A percentile compares a stretch with the other conserved stretches of the same genome.
Evolutionary conservation across 2,797 vertebrate species (phyloP).

Genomic region (Babyrousa celebensis): DNA sequence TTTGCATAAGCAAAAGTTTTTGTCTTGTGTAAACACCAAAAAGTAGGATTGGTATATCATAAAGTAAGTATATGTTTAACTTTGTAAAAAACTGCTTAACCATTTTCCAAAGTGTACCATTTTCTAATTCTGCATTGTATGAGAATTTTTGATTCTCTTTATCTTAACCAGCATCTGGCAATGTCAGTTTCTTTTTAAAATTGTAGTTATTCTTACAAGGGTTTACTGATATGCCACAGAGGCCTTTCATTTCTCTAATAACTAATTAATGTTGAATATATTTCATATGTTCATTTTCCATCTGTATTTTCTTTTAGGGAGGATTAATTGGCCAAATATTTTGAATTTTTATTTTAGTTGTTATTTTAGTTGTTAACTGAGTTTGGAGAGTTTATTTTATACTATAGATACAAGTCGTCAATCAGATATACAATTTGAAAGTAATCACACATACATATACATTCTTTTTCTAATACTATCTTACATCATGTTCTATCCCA

Average conservation of each 20-base stretch:
- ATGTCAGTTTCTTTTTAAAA: not conserved
- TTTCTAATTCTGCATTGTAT: not conserved
- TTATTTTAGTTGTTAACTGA: slow-evolving; percentile 3
- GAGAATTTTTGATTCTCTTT: not conserved
- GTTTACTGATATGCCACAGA: not conserved
- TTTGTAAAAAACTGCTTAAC: not conserved
- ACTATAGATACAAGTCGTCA: not conserved
- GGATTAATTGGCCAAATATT: not conserved
- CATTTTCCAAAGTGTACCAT: not conserved
- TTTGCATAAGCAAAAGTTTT: not conserved
- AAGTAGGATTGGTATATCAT: not conserved
- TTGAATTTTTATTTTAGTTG: not conserved
- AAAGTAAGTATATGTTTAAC: not conserved
- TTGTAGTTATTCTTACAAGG: not conserved
- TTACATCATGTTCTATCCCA: too few species aligned
- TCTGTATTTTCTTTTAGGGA: not conserved
- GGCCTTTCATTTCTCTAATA: not conserved
- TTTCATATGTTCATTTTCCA: not conserved
- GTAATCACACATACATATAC: too few species aligned
- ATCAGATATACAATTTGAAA: not conserved
- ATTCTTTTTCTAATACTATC: too few species aligned
- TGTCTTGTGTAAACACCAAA: not conserved
- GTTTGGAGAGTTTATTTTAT: not conserved
- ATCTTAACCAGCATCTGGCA: not conserved
- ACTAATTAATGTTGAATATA: not conserved